Evolutionary conservation across 2,888 invertebrate species (phyloP).

Genomic region (Callyntrura sp.): DNA sequence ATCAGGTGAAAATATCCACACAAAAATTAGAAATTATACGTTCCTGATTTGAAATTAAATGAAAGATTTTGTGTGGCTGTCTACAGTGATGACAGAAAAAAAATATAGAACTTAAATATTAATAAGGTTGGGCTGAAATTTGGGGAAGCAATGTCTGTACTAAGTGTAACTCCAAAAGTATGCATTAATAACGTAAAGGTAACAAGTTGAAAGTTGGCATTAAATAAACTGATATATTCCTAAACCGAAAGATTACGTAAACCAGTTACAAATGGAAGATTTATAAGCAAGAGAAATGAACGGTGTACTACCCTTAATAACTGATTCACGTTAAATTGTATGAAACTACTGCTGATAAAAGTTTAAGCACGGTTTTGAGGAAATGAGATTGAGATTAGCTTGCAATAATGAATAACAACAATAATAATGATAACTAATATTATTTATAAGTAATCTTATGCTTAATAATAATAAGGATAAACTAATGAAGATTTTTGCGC

Average conservation of each 20-base stretch:
- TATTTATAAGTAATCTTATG: background rate
- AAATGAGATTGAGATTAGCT: conserved; percentile 39
- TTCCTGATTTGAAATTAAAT: background rate
- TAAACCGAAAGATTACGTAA: background rate
- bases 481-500: conserved; percentile 5
- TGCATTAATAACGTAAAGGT: background rate
- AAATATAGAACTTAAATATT: background rate
- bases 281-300: conserved; percentile 20
- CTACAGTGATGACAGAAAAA: background rate
- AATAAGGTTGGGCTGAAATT: background rate
- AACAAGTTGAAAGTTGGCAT: background rate
- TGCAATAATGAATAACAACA: conserved; percentile 1
- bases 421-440: background rate
- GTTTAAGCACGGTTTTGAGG: background rate
- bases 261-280: background rate
- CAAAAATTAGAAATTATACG: background rate
- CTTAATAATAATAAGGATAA: background rate
- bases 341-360: conserved; percentile 20
- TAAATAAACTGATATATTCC: no score
- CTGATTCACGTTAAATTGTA: background rate
- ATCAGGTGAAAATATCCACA: no score
- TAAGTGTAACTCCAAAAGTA: background rate
- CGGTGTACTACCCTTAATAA: background rate
- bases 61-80: no score
- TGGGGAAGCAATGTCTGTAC: background rate